A percentile compares a stretch with the other conserved stretches of the same genome.
Conservation (phyloP, 2,797 vertebrate species). For the Peromyscus eremicus region DNA sequence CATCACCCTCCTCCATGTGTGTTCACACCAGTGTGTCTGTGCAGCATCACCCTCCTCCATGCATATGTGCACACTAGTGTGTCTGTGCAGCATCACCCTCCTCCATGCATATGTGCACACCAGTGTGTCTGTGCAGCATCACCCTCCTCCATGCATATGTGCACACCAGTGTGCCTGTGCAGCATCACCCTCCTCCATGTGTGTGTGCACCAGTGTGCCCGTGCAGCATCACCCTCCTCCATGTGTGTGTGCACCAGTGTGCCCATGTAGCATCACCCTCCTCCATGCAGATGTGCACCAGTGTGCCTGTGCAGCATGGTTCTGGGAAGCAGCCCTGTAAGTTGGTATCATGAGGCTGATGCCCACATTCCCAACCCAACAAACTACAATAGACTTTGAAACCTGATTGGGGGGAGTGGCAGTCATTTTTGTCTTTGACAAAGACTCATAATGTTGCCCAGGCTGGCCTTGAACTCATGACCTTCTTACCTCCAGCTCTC, state of each 20-base stretch:
- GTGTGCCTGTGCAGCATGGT: no score
- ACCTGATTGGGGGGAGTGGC: not conserved
- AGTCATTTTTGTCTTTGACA: not conserved
- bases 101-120: rapidly evolving
- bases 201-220: no score
- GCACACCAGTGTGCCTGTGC: rapidly evolving
- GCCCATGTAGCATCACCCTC: rapidly evolving
- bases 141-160: rapidly evolving
- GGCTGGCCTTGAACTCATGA: not conserved
- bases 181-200: no score
- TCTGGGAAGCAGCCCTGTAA: not conserved
- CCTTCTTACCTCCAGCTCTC: not conserved
- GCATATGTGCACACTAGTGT: rapidly evolving
- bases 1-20: rapidly evolving
- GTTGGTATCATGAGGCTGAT: rapidly evolving
- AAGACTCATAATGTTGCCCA: not conserved
- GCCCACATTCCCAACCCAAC: not conserved
- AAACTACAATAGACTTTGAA: not conserved
- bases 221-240: no score
- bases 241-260: rapidly evolving
- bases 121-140: no score
- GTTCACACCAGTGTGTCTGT: no score
- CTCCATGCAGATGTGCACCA: no score
- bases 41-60: rapidly evolving
- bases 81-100: rapidly evolving